Evolutionary conservation across 1,140 invertebrate species (phyloP).

Genomic region (Helicoverpa armigera): DNA sequence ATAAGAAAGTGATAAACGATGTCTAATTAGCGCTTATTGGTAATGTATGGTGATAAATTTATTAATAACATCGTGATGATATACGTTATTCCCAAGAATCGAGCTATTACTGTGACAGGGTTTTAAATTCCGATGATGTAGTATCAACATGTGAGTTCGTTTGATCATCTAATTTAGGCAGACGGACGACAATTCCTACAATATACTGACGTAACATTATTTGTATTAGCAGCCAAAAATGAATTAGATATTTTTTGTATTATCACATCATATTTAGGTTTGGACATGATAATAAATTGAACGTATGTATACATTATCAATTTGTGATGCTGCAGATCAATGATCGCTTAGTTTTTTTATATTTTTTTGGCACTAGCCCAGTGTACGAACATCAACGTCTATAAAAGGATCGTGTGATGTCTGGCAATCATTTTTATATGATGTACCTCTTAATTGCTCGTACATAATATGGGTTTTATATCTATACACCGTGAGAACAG

Average conservation of each 20-base stretch:
- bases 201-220: constrained; percentile 29
- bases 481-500: constrained; percentile 38
- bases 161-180: constrained; percentile 4
- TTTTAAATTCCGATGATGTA: constrained; percentile 21
- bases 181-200: constrained; percentile 5
- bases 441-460: constrained; percentile 47
- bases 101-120: background rate
- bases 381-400: constrained; percentile 22
- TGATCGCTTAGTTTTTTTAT: constrained; percentile 47
- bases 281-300: constrained; percentile 40
- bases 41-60: constrained; percentile 6
- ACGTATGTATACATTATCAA: constrained; percentile 23
- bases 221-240: background rate
- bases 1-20: background rate
- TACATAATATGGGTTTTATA: constrained; percentile 44
- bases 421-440: constrained; percentile 48
- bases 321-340: constrained; percentile 29
- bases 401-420: constrained; percentile 45
- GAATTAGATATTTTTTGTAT: background rate
- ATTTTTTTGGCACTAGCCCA: constrained; percentile 41
- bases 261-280: constrained; percentile 30
- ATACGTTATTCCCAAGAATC: background rate
- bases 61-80: constrained; percentile 4
- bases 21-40: background rate
- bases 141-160: constrained; percentile 12